Percentiles rank a stretch among this genome's conserved stretches.
Conservation (phyloP, 2,888 invertebrate genomes). For the Chloromyia formosa region DNA sequence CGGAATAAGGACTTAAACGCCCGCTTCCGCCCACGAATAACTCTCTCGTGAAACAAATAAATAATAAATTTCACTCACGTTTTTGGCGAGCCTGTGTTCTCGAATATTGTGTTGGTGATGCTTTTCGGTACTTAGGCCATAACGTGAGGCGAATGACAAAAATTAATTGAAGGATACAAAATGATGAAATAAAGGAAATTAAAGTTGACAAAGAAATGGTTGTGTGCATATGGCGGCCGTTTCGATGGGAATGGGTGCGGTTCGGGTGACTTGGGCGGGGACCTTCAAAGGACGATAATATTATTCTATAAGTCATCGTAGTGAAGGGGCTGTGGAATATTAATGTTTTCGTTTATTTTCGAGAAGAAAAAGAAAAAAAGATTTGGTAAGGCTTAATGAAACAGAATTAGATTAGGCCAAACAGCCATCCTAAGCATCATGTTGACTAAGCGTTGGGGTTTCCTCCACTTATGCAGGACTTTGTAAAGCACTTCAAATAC, state of each 20-base stretch:
- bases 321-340: too few relatives aligned
- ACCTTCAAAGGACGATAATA: neutral
- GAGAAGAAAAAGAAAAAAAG: too few relatives aligned
- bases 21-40: too few relatives aligned
- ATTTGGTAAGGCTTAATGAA: too few relatives aligned
- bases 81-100: neutral
- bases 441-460: too few relatives aligned
- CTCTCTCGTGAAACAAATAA: neutral
- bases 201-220: conserved; percentile 12
- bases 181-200: neutral
- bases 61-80: conserved; percentile 31
- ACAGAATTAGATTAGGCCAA: too few relatives aligned
- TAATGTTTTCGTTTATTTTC: too few relatives aligned
- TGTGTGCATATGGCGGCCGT: neutral
- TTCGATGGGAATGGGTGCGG: too few relatives aligned
- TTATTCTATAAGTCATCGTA: neutral
- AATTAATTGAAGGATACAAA: conserved; percentile 20
- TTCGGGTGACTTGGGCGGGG: neutral
- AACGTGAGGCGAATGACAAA: conserved; percentile 37
- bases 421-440: too few relatives aligned
- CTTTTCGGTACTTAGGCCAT: conserved; percentile 17
- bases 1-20: neutral
- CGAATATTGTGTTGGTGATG: conserved; percentile 31
- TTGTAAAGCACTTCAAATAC: too few relatives aligned
- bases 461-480: too few relatives aligned